Evolutionary conservation across 2,113 vertebrate genomes (phyloP).

Genomic region (Xyliphius kryptos): DNA sequence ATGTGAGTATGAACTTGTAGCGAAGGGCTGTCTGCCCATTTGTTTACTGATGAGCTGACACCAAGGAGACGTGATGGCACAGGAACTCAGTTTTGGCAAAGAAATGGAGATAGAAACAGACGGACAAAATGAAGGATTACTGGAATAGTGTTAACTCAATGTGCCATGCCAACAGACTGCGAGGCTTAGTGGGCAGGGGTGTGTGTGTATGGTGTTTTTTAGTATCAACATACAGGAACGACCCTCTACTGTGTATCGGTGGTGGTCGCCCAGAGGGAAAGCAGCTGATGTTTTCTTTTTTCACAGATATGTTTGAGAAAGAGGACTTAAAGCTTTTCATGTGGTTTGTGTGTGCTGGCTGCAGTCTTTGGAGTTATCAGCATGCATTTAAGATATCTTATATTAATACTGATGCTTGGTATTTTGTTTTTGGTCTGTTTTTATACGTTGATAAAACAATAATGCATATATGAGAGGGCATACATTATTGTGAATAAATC

Average conservation of each 20-base stretch:
- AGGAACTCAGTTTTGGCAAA: conserved; percentile 38
- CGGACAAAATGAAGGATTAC: not conserved
- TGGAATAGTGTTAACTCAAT: conserved; percentile 24
- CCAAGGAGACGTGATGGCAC: conserved; percentile 20
- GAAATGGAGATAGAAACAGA: conserved; percentile 14
- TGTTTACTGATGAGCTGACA: conserved; percentile 15
- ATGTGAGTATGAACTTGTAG: no score
- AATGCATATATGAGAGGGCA: no score
- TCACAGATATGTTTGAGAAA: not conserved
- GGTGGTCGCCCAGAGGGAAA: not conserved
- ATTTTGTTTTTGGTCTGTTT: no score
- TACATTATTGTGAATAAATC: no score
- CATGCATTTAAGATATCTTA: no score
- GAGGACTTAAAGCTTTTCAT: conserved; percentile 1
- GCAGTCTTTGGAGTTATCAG: no score
- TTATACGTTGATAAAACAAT: no score
- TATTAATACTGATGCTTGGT: no score
- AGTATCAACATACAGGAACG: conserved; percentile 12
- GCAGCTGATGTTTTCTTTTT: not conserved
- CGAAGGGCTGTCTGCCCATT: not conserved
- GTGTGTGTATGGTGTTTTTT: not conserved
- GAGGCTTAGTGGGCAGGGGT: not conserved
- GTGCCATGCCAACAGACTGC: conserved; percentile 17
- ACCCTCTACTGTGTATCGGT: not conserved
- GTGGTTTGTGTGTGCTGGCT: no score